Evolutionary conservation across 2,113 vertebrate species (phyloP).

Genomic region (Meriones unguiculatus): DNA sequence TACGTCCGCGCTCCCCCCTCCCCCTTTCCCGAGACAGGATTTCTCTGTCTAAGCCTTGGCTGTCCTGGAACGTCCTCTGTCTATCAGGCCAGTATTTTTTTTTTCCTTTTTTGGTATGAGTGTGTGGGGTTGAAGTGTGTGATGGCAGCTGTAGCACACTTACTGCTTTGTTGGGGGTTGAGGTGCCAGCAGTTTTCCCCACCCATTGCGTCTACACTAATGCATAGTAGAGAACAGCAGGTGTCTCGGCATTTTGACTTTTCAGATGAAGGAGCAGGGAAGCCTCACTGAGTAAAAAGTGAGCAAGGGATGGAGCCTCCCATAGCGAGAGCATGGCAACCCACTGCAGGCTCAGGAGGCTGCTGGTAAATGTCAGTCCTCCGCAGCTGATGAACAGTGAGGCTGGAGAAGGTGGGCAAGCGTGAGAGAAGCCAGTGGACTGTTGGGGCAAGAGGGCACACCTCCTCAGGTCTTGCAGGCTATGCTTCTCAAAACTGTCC

Average conservation of each 20-base stretch:
- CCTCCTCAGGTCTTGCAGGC: not conserved
- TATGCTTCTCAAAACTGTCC: not conserved
- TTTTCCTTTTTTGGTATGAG: not conserved
- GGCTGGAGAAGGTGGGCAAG: not conserved
- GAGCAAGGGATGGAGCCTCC: not conserved
- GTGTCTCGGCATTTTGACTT: not conserved
- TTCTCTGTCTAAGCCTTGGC: too few species aligned
- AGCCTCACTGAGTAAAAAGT: constrained; percentile 15
- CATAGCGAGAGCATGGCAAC: not conserved
- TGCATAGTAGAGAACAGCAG: not conserved
- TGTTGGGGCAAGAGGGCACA: not conserved
- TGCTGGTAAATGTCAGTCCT: not conserved
- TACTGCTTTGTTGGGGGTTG: not conserved
- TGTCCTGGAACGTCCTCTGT: too few species aligned
- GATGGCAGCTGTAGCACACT: not conserved
- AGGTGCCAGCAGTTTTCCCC: not conserved
- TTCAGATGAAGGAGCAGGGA: not conserved
- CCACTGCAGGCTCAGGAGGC: not conserved
- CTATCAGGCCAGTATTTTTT: too few species aligned
- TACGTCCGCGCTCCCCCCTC: not conserved
- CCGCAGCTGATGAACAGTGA: not conserved
- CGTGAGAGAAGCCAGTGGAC: not conserved
- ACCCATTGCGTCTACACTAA: not conserved
- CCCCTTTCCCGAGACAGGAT: too few species aligned
- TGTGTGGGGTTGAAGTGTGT: not conserved